Conservation (phyloP, 1,140 invertebrate species). For the Drosophila biarmipes region DNA sequence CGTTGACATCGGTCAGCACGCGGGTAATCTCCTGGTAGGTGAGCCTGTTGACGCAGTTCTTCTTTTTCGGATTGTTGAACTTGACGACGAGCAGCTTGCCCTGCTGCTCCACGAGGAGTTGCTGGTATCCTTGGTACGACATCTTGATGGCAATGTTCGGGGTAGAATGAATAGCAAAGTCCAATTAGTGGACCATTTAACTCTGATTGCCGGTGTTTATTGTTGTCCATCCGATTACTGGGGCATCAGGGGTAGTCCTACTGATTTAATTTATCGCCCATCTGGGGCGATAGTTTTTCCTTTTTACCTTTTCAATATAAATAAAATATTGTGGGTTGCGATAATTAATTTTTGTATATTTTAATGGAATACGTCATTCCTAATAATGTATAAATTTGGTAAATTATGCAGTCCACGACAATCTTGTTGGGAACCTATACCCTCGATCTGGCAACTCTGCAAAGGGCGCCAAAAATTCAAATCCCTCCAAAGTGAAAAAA, state of each 20-base stretch:
- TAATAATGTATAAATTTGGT: too few relatives aligned
- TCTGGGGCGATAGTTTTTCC: slow-evolving; percentile 5
- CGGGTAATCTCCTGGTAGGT: slow-evolving; percentile 62
- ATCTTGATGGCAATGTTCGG: slow-evolving; percentile 23
- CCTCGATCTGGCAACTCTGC: slow-evolving; percentile 17
- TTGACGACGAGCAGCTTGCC: slow-evolving; percentile 85
- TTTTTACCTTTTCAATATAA: too few relatives aligned
- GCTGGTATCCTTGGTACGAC: slow-evolving; percentile 54
- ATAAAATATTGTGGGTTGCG: too few relatives aligned
- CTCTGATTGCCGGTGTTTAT: slow-evolving; percentile 24
- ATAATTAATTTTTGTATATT: too few relatives aligned
- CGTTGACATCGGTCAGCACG: slow-evolving; percentile 51
- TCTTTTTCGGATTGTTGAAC: slow-evolving; percentile 90
- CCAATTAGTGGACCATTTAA: slow-evolving; percentile 17
- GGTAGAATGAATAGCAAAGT: slow-evolving; percentile 33
- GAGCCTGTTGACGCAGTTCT: slow-evolving; percentile 90
- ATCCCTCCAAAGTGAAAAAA: slow-evolving; percentile 8
- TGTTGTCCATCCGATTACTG: slow-evolving; percentile 41
- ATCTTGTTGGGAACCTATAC: not conserved
- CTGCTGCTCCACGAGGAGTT: slow-evolving; percentile 61
- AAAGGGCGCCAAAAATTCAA: not conserved
- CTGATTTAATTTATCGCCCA: too few relatives aligned
- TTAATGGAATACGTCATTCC: too few relatives aligned
- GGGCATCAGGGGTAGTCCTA: not conserved
- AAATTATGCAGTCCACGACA: too few relatives aligned